Conservation (phyloP, 2,888 invertebrate species). For the Drosophila nigricruria region DNA sequence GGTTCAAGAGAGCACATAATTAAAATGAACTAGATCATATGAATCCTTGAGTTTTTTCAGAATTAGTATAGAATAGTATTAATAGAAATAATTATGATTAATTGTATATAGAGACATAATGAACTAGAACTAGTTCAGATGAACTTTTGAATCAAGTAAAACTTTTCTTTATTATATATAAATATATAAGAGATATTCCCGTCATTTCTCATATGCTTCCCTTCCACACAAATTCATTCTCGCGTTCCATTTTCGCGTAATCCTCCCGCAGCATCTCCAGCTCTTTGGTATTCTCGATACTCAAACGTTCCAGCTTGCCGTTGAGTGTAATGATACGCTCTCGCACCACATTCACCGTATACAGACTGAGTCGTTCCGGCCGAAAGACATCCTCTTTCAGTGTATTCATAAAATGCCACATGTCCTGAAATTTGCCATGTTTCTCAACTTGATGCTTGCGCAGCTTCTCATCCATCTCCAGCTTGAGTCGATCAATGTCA, state of each 20-base stretch:
- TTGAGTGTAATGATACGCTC: slow-evolving; percentile 81
- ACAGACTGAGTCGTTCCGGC: slow-evolving; percentile 75
- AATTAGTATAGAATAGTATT: background rate
- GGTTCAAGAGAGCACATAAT: background rate
- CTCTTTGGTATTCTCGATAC: slow-evolving; percentile 68
- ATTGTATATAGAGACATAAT: too few species aligned
- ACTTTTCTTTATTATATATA: background rate
- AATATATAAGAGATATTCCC: background rate
- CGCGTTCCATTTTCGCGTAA: slow-evolving; percentile 63
- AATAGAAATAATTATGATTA: background rate
- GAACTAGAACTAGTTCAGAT: background rate
- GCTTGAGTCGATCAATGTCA: slow-evolving; percentile 81
- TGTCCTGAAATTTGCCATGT: slow-evolving; percentile 77
- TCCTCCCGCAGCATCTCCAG: slow-evolving; percentile 62
- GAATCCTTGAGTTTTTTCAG: background rate
- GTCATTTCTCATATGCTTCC: slow-evolving; percentile 36
- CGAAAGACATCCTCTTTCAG: slow-evolving; percentile 78
- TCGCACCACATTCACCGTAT: slow-evolving; percentile 73
- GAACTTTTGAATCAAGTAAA: background rate
- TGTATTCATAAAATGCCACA: slow-evolving; percentile 78
- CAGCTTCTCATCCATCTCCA: slow-evolving; percentile 67
- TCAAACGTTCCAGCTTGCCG: slow-evolving; percentile 74
- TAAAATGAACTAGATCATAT: background rate
- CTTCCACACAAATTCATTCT: slow-evolving; percentile 69
- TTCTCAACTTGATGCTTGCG: slow-evolving; percentile 61